Evolutionary conservation across 30 jellyfish, hydroid and myxozoan species (phyloP), one percentile per base, ranked within the genome.

Genomic region (Clytia hemisphaerica): DNA sequence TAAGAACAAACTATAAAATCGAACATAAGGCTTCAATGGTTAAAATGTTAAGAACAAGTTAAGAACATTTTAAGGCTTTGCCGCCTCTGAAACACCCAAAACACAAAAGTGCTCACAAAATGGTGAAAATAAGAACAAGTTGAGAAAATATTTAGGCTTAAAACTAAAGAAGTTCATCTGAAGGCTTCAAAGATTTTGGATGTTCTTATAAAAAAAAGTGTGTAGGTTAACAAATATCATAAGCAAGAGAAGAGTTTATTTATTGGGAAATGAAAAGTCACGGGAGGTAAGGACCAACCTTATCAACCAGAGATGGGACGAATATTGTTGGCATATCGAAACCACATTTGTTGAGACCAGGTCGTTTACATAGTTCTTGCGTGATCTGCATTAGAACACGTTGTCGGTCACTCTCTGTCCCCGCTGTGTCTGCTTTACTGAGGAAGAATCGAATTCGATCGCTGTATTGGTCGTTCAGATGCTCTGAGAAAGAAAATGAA

Each of bases 371-470:
- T 6, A 88, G 83, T 63, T 88, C 97, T 75, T 88, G 97, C 2
- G 97, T 88, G 71, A 88, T 88, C 60, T 88, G 97, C 97, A 88
- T 88, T 59, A 88, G 61, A 26, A 88, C 97, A 12, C 97, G 55
- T 50, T 88, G 97, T 0, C 97, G 92, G 40, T 88, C 97, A 69
- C 97, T 88, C 57, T 88, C 97, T 2, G 97, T 88, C 35, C 97
- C 97, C 2, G 97, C 97, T 0, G 97, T 88, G 64, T 88, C 97
- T 0, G 97, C 94, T 67, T 88, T 88, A 88, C 92, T 79, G 82
- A 88, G 67, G 67, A 58, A 88, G 64, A 88, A 88, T 28, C 93
- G 58, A 30, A 88, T 61, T 51, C 80, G 71, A 75, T 88, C 97
- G 14, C 88, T 49, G 42, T 88, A 73, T 36, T 70, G 77, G 37